phyloP scores from a whole-genome alignment of 2,113 vertebrate species.

The Marcusenius ussheri region DNA sequence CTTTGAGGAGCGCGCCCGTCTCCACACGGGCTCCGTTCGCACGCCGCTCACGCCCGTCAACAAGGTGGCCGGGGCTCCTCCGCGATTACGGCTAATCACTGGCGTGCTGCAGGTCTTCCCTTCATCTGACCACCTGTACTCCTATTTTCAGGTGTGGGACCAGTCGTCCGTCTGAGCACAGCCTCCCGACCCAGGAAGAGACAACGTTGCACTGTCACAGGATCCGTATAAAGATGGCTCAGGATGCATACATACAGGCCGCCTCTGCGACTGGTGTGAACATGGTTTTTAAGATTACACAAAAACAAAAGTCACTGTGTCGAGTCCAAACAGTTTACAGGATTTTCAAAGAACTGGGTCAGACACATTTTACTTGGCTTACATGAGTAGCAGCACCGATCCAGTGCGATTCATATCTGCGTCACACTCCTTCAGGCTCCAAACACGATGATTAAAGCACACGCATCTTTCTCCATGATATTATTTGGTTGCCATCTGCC shows the following conservation, averaged over 20 bases:
- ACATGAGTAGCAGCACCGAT: not conserved
- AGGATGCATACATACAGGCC: not conserved
- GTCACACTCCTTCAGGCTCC: not conserved
- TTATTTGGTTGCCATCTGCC: not conserved
- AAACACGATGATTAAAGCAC: constrained; percentile 9
- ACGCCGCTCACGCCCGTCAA: constrained; percentile 85
- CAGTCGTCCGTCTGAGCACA: constrained; percentile 86
- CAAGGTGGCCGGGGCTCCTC: constrained; percentile 59
- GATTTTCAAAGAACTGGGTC: not conserved
- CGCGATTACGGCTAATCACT: not conserved
- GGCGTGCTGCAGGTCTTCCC: not conserved
- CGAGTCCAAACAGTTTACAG: constrained; percentile 9
- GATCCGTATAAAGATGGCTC: constrained; percentile 17
- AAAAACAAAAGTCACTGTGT: constrained; percentile 6
- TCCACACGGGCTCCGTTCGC: constrained; percentile 78
- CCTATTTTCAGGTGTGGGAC: constrained; percentile 64
- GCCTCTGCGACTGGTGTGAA: not conserved
- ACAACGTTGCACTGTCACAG: constrained; percentile 20
- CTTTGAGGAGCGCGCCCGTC: constrained; percentile 82
- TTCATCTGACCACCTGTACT: not conserved
- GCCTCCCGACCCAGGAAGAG: not conserved
- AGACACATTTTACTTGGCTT: not conserved
- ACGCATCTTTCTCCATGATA: not conserved
- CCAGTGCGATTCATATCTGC: not conserved
- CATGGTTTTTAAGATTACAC: not conserved